Evolutionary conservation across 2,113 vertebrate genomes (phyloP), one percentile per base, ranked within the genome.

Genomic region (Gallinago media): DNA sequence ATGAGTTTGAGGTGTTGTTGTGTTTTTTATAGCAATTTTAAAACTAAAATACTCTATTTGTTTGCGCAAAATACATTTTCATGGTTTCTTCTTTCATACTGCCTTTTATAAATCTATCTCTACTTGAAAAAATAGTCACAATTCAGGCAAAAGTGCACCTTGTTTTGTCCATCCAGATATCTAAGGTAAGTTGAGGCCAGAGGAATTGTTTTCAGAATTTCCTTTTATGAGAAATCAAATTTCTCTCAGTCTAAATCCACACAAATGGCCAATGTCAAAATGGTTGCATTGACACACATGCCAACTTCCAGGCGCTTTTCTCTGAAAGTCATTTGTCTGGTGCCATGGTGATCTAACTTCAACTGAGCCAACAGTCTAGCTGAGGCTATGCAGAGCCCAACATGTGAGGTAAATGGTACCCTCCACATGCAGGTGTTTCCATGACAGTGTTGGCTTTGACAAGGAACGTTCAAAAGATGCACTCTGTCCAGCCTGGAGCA

Each of bases 341-440:
- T 79, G 58, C 81, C 71, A 85, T 90, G 82, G 92, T 88, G 78
- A 94, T 89, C 32, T 79, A 71, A 86, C 70, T 88, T 88, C 29
- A 49, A 23, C 38, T 40, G 34, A 56, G 73, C 29, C 15, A 59
- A 15, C 19, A 68, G n/a, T 49, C 47, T 38, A 78, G 29, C 62
- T 72, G 92, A 66, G 65, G 42, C 25, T 46, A 71, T 68, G 32
- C 32, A 72, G 29, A 89, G 8, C 47, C 40, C 52, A 85, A 3
- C 0, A 1, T 67, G 23, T 50, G 32, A 85, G 85, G 27, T 50
- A 71, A 67, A 34, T 5, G 25, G 29, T 66, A n/a, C 47, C 25
- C 9, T 89, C n/a, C 44, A 23, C 26, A 2, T 50, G n/a, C 38
- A 81, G 71, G 13, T 67, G 70, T 80, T 85, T 42, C 85, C 31